These are phyloP conservation scores for Chromobotia macracanthus DNA, from an alignment of 2,797 vertebrate genomes.

Conservation along the genomic window DNA sequence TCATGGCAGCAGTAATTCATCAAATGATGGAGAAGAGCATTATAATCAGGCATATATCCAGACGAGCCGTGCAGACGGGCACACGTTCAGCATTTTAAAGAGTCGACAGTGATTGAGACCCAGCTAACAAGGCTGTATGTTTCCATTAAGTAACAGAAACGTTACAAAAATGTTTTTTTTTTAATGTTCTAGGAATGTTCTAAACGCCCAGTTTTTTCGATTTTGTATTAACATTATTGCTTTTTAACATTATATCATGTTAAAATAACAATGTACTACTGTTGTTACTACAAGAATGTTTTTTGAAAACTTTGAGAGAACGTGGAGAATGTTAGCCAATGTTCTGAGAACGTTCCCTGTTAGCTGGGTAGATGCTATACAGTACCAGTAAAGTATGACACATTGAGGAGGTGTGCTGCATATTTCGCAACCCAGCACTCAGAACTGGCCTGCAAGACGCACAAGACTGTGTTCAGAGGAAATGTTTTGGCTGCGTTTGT, in stretches of 20 bases:
- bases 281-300: too few species aligned
- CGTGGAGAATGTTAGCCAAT: too few species aligned
- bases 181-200: too few species aligned
- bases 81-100: neutral
- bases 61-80: neutral
- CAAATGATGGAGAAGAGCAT: neutral
- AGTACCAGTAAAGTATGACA: neutral
- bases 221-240: too few species aligned
- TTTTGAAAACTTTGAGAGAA: too few species aligned
- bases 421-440: neutral
- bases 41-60: neutral
- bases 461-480: neutral
- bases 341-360: too few species aligned
- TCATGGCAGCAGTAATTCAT: neutral
- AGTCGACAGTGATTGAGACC: neutral
- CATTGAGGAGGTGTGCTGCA: neutral
- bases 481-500: neutral
- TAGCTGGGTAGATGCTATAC: neutral
- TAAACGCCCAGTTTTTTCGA: too few species aligned
- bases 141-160: too few species aligned
- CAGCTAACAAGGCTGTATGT: too few species aligned
- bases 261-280: too few species aligned
- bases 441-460: neutral
- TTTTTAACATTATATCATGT: too few species aligned
- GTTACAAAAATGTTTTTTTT: too few species aligned